A percentile compares a stretch with the other conserved stretches of the same genome.
These are phyloP conservation scores for Xyrauchen texanus DNA, from an alignment of 2,113 vertebrate genomes.

Conservation along the genomic window DNA sequence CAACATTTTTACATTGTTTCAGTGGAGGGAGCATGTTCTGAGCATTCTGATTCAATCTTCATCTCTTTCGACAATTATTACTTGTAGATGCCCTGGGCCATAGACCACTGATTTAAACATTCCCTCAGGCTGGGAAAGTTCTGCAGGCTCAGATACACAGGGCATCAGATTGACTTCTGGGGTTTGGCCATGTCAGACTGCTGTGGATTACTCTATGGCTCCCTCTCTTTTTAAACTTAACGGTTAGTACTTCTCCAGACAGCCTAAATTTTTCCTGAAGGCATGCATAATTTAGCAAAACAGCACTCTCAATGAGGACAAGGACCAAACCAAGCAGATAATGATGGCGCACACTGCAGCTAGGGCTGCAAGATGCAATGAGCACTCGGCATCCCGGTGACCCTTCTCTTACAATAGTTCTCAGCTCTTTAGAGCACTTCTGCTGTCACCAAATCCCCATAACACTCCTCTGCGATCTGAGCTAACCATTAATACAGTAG, in stretches of 20 bases:
- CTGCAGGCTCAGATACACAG: conserved; percentile 16
- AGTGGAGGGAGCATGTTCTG: conserved; percentile 8
- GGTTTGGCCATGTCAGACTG: conserved; percentile 7
- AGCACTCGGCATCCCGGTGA: conserved; percentile 7
- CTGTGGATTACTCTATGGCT: neutral
- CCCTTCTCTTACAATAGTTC: conserved; percentile 27
- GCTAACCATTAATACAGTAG: neutral
- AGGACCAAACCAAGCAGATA: conserved; percentile 32
- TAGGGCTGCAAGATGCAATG: conserved; percentile 25
- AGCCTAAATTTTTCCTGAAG: conserved; percentile 1
- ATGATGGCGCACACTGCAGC: neutral
- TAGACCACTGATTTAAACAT: conserved; percentile 8
- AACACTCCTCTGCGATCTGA: conserved; percentile 8
- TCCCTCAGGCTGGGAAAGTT: conserved; percentile 18
- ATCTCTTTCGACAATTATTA: conserved; percentile 31
- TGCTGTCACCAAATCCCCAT: conserved; percentile 8
- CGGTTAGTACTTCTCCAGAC: neutral
- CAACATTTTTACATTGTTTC: conserved; percentile 12
- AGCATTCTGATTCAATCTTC: conserved; percentile 21
- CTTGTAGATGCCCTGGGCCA: conserved; percentile 9
- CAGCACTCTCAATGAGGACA: neutral
- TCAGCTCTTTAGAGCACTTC: conserved; percentile 9
- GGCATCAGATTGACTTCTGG: conserved; percentile 15
- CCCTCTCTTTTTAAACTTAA: neutral
- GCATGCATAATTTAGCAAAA: conserved; percentile 21